Conservation (phyloP, 2,113 vertebrate genomes). For the Willisornis vidua region DNA sequence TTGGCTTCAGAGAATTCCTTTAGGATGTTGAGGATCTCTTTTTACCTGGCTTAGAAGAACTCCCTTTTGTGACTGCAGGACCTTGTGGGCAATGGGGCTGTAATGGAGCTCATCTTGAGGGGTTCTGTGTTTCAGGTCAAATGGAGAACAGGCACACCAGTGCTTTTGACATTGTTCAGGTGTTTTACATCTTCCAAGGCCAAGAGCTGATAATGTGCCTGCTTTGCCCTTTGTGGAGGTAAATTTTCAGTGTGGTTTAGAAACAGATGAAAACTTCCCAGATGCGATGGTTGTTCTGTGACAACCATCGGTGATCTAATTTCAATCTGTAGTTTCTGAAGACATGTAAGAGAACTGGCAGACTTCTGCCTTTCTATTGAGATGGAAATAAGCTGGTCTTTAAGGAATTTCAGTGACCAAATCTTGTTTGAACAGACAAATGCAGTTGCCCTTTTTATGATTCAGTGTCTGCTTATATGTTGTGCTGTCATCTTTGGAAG, state of each 20-base stretch:
- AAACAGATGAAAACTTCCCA: not conserved
- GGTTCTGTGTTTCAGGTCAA: not conserved
- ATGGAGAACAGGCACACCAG: accelerated
- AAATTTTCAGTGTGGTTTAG: not conserved
- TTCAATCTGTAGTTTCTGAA: not conserved
- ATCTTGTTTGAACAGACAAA: not conserved
- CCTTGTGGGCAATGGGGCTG: not conserved
- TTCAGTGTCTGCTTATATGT: not conserved
- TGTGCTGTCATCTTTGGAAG: not conserved
- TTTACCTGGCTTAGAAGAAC: not conserved
- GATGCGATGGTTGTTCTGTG: not conserved
- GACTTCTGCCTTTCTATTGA: not conserved
- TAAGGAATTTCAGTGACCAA: not conserved
- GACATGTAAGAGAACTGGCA: not conserved
- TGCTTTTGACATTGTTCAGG: accelerated
- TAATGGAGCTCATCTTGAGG: not conserved
- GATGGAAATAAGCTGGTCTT: not conserved
- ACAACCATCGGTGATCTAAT: not conserved
- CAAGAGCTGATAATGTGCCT: not conserved
- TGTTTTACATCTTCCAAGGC: not conserved
- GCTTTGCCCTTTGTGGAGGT: not conserved
- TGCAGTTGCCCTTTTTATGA: not conserved
- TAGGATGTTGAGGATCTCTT: conserved; percentile 42
- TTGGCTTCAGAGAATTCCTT: conserved; percentile 52
- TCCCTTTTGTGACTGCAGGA: not conserved